Percentiles rank a stretch among this genome's conserved stretches.
Conservation (phyloP, 92 coral and sea anemone species). For the Porites rus region DNA sequence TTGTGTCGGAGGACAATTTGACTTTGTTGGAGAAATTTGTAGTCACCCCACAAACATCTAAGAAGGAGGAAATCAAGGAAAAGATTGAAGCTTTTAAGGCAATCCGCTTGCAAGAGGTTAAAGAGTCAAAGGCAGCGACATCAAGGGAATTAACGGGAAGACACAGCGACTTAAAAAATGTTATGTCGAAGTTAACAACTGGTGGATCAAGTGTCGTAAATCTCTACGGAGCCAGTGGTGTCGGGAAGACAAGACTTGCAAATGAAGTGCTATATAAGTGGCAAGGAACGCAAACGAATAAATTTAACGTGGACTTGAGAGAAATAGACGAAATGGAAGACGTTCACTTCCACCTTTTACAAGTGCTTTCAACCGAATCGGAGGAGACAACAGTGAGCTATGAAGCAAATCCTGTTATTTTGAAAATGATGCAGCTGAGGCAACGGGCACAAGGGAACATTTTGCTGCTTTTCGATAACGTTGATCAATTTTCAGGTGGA, state of each 20-base stretch:
- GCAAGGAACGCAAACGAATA: neutral
- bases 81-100: slow-evolving; percentile 5
- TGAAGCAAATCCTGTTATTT: slow-evolving; percentile 34
- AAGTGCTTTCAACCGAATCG: slow-evolving; percentile 4
- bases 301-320: slow-evolving; percentile 47
- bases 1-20: slow-evolving; percentile 38
- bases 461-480: slow-evolving; percentile 26
- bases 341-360: slow-evolving; percentile 41
- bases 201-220: slow-evolving; percentile 39
- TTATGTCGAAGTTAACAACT: slow-evolving; percentile 1
- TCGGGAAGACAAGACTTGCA: slow-evolving; percentile 76
- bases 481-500: slow-evolving; percentile 24
- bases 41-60: neutral
- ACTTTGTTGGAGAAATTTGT: slow-evolving; percentile 27
- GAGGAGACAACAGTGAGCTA: slow-evolving; percentile 4
- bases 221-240: slow-evolving; percentile 65
- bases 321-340: slow-evolving; percentile 23
- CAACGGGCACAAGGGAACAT: slow-evolving; percentile 6
- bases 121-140: neutral
- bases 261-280: slow-evolving; percentile 16
- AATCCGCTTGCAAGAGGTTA: neutral
- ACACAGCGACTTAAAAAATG: slow-evolving; percentile 22
- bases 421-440: slow-evolving; percentile 15
- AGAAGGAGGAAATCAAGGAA: slow-evolving; percentile 1
- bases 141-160: slow-evolving; percentile 24